Evolutionary conservation across 1,140 invertebrate species (phyloP), one percentile per base, ranked within the genome.

Genomic region (Penaeus indicus): DNA sequence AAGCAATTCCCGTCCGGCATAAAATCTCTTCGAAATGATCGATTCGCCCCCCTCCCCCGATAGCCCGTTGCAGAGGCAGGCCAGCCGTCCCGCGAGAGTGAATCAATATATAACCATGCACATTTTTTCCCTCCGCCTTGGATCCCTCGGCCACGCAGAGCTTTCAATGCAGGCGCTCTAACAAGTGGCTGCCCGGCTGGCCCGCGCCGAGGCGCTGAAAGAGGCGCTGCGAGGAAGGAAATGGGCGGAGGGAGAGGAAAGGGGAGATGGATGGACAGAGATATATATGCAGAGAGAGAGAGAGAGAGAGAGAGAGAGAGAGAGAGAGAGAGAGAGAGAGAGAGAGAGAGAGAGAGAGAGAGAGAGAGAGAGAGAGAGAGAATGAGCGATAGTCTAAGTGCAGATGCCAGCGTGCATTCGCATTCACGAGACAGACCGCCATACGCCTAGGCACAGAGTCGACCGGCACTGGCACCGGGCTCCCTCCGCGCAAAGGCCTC

Each of bases 221-320:
- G 11, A 13, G 25, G 21, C 8, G 25, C 25, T 75, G 25, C 69
- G n/a, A 25, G 8, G 11, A 25, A 38, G 3, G 69, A 25, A 5
- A 4, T 13, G 25, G n/a, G 69, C 25, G 69, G 69, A 32, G n/a
- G 25, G 69, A 25, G 11, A n/a, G 11, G 3, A n/a, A 25, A 25
- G 10, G 11, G 11, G 25, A 38, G 5, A 22, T 18, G 22, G 25
- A n/a, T 75, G 2, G 18, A 75, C 38, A 75, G 5, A 5, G 8
- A 21, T n/a, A 75, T 75, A 75, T 75, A 75, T 75, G 21, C 4
- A 75, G 5, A 79, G n/a, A 79, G 10, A 79, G 38, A 79, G 3
- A 54, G n/a, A 79, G 10, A 79, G 72, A 77, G 72, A 77, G n/a
- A 77, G 72, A 25, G 72, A 27, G n/a, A 27, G n/a, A 77, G n/a